Evolutionary conservation across 1,140 invertebrate genomes (phyloP).

Genomic region (Piezodorus guildinii): DNA sequence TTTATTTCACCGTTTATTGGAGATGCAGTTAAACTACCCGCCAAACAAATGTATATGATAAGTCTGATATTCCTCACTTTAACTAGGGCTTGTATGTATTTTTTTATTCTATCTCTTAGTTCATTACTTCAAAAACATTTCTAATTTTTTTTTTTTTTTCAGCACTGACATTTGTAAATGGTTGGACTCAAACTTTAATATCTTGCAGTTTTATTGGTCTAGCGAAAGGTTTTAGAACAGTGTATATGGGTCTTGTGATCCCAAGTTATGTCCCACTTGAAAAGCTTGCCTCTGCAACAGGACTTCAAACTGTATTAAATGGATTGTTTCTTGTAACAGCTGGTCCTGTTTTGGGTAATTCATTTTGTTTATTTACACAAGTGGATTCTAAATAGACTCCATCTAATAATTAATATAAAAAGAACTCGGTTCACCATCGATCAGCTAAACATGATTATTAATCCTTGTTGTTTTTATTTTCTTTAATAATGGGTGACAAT

Average conservation of each 20-base stretch:
- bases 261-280: constrained; percentile 52
- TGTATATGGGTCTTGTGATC: constrained; percentile 54
- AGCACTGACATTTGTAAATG: not conserved
- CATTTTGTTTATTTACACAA: no score
- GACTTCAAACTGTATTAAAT: constrained; percentile 47
- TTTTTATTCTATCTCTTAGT: not conserved
- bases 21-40: constrained; percentile 48
- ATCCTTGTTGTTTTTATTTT: no score
- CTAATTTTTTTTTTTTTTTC: not conserved
- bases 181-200: not conserved
- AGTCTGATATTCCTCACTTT: constrained; percentile 50
- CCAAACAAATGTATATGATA: constrained; percentile 52
- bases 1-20: constrained; percentile 47
- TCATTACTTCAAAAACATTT: not conserved
- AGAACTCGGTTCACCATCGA: no score
- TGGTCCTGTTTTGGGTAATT: constrained; percentile 49
- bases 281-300: constrained; percentile 48
- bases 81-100: constrained; percentile 48
- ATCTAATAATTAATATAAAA: no score
- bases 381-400: no score
- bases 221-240: constrained; percentile 53
- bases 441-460: no score
- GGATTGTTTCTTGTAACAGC: constrained; percentile 41
- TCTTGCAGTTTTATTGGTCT: constrained; percentile 38
- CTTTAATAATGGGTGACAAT: no score